Base-by-base conservation (phyloP, 2,113 vertebrate species). In the Mormyrus lacerda region DNA sequence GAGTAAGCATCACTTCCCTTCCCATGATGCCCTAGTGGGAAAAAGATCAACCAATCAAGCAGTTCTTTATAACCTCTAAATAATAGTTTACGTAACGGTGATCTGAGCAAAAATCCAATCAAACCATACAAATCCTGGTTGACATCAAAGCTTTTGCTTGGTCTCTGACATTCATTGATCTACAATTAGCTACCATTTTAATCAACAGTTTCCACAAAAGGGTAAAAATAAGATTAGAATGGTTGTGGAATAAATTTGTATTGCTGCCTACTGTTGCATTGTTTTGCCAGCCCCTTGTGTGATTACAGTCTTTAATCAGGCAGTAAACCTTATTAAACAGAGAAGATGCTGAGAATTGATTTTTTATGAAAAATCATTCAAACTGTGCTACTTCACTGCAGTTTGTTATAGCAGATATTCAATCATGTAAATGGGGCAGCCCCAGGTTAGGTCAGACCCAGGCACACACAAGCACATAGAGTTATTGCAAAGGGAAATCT, bases 61-160 rank as follows among this genome's bases (percentile, higher is more conserved):
- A 42, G 31, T 19, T 79, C 35, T 79, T 19, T 79, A 35, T 39
- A 8, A 79, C 35, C 73, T 79, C 73, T 42, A 84, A 84, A 47
- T 44, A 45, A 24, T 24, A 84, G 11, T 24, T 44, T 47, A 45
- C 19, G 11, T 84, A 13, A 84, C 11, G 19, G 21, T 42, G 10
- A 24, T 47, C 39, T 84, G 82, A 45, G 35, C 11, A 47, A 84
- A 7, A 6, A 42, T 84, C 42, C 44, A 45, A 84, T 84, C 82
- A 82, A 82, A 82, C 39, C 76, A 19, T 24, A 44, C 39, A 3
- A 90, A 91, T 88, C 73, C 3, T 1, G 2, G 35, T 69, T 91
- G 88, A 91, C 91, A 90, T 91, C 91, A 89, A 11, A 82, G 76
- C 27, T 58, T 89, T 89, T 79, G 89, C 90, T 47, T 42, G 35